Evolutionary conservation across 2,888 invertebrate species (phyloP).

Genomic region (Lasioglossum morio): DNA sequence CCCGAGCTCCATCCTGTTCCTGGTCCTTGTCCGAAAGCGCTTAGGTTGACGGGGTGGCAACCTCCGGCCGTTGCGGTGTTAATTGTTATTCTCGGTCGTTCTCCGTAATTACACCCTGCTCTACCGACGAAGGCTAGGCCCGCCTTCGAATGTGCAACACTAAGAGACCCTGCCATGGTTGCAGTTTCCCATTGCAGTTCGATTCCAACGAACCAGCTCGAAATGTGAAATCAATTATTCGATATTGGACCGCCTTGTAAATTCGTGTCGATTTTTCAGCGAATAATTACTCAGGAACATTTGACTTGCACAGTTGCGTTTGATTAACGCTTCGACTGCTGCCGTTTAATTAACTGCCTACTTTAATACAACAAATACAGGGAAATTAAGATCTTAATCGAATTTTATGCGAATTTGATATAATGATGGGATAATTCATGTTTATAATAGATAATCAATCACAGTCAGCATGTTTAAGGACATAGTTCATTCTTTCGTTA

Average conservation of each 20-base stretch:
- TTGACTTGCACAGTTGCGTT: not conserved
- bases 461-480: not conserved
- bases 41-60: constrained; percentile 33
- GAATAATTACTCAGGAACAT: not conserved
- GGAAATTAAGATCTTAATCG: not conserved
- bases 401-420: not conserved
- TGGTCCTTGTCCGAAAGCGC: constrained; percentile 45
- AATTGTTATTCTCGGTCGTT: constrained; percentile 57
- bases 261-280: not conserved
- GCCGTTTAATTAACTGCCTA: not conserved
- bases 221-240: constrained; percentile 35
- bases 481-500: not conserved
- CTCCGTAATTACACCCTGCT: constrained; percentile 57
- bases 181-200: not conserved
- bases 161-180: not conserved
- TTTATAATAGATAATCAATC: not conserved
- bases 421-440: too few relatives aligned
- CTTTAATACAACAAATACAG: not conserved
- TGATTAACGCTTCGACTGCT: not conserved
- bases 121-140: constrained; percentile 27
- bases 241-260: not conserved
- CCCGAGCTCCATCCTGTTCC: constrained; percentile 30
- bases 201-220: not conserved
- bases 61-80: constrained; percentile 20
- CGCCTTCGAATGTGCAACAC: constrained; percentile 40